phyloP scores from a whole-genome alignment of 2,113 vertebrate genomes.

The Potamarius usumacintae region DNA sequence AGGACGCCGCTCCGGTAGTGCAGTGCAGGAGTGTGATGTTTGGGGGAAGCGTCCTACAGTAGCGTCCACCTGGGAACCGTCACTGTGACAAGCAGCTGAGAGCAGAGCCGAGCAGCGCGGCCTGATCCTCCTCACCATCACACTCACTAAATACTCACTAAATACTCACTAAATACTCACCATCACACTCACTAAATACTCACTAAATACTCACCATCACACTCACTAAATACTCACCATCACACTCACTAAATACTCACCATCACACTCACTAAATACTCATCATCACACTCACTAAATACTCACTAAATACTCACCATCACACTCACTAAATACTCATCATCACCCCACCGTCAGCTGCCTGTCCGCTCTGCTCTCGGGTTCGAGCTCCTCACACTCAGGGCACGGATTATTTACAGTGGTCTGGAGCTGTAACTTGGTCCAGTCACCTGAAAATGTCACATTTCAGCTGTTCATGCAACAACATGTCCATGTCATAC shows the following conservation, averaged over 20 bases:
- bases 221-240: slow-evolving; percentile 50
- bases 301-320: slow-evolving; percentile 58
- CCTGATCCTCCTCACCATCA: slow-evolving; percentile 76
- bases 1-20: not conserved
- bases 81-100: slow-evolving; percentile 80
- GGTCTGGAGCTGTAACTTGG: too few species aligned
- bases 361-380: not conserved
- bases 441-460: too few species aligned
- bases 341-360: slow-evolving; percentile 7
- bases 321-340: slow-evolving; percentile 57
- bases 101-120: slow-evolving; percentile 69
- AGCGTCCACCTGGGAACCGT: slow-evolving; percentile 89
- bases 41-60: slow-evolving; percentile 88
- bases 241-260: slow-evolving; percentile 50
- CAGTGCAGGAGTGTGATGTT: slow-evolving; percentile 4
- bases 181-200: not conserved
- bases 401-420: not conserved
- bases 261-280: slow-evolving; percentile 63
- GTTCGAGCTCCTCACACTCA: not conserved
- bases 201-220: slow-evolving; percentile 61
- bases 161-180: too few species aligned
- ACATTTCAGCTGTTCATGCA: not conserved
- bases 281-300: slow-evolving; percentile 66
- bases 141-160: slow-evolving; percentile 54
- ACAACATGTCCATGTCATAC: not conserved